A percentile compares a stretch with the other conserved stretches of the same genome.
Conservation (phyloP, 2,888 invertebrate genomes). For the Nymphalis urticae region DNA sequence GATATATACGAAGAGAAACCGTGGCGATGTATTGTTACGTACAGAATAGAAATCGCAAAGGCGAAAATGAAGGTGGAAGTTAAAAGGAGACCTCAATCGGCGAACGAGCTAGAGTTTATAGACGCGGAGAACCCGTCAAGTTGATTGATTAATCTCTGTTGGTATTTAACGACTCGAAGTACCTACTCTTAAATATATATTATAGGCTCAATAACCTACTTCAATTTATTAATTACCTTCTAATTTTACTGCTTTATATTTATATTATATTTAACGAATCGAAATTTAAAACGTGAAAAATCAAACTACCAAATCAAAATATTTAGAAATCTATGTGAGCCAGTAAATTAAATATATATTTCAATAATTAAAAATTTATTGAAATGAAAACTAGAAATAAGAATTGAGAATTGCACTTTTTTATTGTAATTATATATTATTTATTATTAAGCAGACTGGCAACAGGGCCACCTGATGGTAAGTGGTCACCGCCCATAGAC, state of each 20-base stretch:
- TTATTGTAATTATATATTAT: no score
- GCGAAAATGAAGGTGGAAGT: conserved; percentile 31
- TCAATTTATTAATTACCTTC: background rate
- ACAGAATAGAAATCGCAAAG: conserved; percentile 31
- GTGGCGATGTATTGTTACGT: conserved; percentile 25
- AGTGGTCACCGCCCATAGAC: no score
- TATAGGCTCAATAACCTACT: background rate
- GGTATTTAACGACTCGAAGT: conserved; percentile 12
- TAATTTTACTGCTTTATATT: background rate
- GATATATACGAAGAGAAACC: conserved; percentile 12
- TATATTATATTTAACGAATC: no score
- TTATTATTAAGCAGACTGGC: no score
- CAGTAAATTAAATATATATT: no score
- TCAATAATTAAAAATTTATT: no score
- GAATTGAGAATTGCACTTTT: no score
- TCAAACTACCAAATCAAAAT: no score
- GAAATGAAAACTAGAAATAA: no score
- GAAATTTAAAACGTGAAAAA: no score
- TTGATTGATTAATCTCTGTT: conserved; percentile 34
- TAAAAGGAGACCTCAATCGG: conserved; percentile 26
- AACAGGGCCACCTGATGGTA: no score
- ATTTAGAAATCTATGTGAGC: no score
- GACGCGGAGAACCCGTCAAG: conserved; percentile 23
- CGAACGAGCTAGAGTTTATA: conserved; percentile 22
- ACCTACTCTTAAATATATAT: background rate